phyloP scores from a whole-genome alignment of 35 echinoderm and acorn worm genomes.

The Heliocidaris tuberculata region DNA sequence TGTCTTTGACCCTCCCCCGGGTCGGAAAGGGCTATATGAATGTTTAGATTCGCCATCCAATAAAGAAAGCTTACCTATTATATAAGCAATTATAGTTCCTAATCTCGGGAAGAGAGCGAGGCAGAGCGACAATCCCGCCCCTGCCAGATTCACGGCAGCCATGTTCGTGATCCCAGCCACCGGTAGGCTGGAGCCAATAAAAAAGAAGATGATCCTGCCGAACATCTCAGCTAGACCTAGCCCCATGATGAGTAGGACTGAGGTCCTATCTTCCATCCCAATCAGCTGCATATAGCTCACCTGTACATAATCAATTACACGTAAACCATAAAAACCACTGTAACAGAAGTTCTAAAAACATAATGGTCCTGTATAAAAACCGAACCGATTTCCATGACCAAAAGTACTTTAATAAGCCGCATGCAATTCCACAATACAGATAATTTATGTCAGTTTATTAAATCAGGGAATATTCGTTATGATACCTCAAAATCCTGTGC shows the following conservation, averaged over 20 bases:
- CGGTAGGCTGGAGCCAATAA: neutral
- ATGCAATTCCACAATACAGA: too few species aligned
- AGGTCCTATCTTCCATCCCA: neutral
- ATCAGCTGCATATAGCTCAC: neutral
- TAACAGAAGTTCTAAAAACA: too few species aligned
- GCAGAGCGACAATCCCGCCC: neutral
- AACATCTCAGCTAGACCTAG: constrained; percentile 13
- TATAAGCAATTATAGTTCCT: neutral
- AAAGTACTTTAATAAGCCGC: too few species aligned
- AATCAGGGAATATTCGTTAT: too few species aligned
- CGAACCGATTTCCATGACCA: too few species aligned
- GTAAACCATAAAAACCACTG: too few species aligned
- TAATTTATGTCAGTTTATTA: too few species aligned
- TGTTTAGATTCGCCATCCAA: neutral
- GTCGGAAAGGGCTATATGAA: too few species aligned
- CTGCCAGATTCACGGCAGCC: neutral
- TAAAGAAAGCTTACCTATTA: neutral
- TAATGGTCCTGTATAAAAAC: too few species aligned
- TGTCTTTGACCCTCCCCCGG: too few species aligned
- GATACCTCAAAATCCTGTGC: too few species aligned
- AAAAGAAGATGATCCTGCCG: neutral
- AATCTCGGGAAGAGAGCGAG: neutral
- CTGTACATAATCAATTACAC: neutral
- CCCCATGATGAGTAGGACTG: neutral
- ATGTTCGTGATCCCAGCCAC: neutral